Percentiles rank a stretch among this genome's conserved stretches.
Evolutionary conservation across 2,113 vertebrate species (phyloP).

Genomic region (Ictidomys tridecemlineatus): DNA sequence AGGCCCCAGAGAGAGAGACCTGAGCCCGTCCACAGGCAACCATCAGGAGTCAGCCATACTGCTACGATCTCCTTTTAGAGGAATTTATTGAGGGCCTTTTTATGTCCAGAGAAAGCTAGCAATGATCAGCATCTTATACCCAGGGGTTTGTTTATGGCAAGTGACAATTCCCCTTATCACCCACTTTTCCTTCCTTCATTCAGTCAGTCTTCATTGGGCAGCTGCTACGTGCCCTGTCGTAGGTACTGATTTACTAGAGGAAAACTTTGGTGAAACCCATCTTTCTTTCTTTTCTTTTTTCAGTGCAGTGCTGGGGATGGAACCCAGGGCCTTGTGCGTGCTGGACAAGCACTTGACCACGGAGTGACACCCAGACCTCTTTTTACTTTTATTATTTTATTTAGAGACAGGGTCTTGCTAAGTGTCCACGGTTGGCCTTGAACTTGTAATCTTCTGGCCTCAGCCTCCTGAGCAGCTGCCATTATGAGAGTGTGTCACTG

Average conservation of each 20-base stretch:
- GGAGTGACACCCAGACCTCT: too few relatives aligned
- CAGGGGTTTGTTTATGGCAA: background rate
- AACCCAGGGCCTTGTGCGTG: background rate
- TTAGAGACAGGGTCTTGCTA: background rate
- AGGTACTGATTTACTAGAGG: background rate
- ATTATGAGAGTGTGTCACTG: background rate
- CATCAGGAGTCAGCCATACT: background rate
- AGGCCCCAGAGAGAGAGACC: background rate
- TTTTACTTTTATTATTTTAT: background rate
- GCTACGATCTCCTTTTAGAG: background rate
- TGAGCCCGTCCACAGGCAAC: background rate
- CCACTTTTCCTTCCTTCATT: background rate
- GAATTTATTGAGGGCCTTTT: constrained; percentile 18
- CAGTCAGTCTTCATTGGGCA: background rate
- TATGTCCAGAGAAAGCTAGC: background rate
- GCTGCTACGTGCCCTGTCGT: background rate
- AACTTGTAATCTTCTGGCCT: background rate
- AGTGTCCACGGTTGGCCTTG: background rate
- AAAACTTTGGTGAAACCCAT: background rate
- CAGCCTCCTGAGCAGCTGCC: background rate
- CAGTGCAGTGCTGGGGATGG: background rate
- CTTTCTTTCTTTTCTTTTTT: background rate
- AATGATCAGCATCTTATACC: background rate
- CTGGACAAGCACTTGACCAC: background rate
- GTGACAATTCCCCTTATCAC: background rate